Conservation (phyloP, 2,797 vertebrate species). For the Tympanoctomys barrerae region DNA sequence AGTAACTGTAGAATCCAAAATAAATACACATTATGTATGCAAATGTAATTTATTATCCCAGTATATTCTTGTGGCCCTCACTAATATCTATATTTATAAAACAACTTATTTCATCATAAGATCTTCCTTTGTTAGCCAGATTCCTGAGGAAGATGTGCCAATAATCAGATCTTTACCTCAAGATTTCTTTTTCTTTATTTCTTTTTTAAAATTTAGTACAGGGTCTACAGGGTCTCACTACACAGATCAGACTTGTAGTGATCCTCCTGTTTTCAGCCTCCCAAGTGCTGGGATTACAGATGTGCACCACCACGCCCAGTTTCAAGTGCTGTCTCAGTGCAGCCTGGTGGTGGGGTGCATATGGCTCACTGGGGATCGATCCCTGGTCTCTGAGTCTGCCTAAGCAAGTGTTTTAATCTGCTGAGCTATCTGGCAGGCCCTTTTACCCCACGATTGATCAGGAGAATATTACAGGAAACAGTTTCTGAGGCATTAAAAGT, state of each 20-base stretch:
- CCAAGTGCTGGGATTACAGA: no score
- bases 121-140: not conserved
- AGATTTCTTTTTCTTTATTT: no score
- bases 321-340: no score
- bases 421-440: not conserved
- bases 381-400: no score
- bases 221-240: no score
- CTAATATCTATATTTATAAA: not conserved
- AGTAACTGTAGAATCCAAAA: conserved; percentile 1
- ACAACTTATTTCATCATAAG: not conserved
- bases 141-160: not conserved
- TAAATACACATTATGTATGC: not conserved
- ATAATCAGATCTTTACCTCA: conserved; percentile 10
- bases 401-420: no score
- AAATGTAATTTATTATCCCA: not conserved
- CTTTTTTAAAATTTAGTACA: no score
- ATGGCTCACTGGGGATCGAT: no score
- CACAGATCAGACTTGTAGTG: no score
- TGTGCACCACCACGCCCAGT: no score
- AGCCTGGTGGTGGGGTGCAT: no score
- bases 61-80: not conserved
- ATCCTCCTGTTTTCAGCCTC: no score
- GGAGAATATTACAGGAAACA: conserved; percentile 51
- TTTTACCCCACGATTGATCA: not conserved
- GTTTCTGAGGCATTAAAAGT: conserved; percentile 78